These are phyloP conservation scores for Melanostigma gelatinosum DNA, from an alignment of 2,113 vertebrate genomes.

Conservation along the genomic window DNA sequence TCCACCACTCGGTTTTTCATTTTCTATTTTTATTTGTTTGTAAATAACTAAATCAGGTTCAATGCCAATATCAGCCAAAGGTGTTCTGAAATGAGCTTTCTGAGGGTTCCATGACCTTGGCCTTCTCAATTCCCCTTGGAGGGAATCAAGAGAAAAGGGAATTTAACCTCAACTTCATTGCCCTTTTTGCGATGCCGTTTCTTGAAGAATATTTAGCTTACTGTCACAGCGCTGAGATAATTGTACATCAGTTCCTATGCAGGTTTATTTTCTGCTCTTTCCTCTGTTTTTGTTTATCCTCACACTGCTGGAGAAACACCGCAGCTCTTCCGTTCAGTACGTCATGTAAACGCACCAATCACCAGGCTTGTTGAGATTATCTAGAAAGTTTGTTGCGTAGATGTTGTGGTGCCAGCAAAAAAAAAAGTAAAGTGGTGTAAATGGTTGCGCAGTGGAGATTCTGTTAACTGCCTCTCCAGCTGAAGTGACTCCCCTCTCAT, in stretches of 20 bases:
- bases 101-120: conserved; percentile 3
- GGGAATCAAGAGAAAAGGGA: not conserved
- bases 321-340: not conserved
- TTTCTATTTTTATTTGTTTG: conserved; percentile 1
- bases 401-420: conserved; percentile 63
- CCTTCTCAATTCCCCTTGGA: not conserved
- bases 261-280: not conserved
- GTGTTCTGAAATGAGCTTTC: not conserved
- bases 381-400: conserved; percentile 49
- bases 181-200: too few relatives aligned
- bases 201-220: too few relatives aligned
- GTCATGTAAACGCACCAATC: conserved; percentile 66
- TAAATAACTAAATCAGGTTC: not conserved
- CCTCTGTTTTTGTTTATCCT: not conserved
- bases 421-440: conserved; percentile 60
- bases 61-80: not conserved
- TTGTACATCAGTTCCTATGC: not conserved
- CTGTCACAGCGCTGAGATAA: not conserved
- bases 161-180: not conserved
- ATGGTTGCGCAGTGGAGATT: conserved; percentile 59
- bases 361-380: conserved; percentile 56
- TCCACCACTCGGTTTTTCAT: not conserved
- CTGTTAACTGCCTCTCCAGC: conserved; percentile 67
- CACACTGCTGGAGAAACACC: not conserved
- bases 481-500: conserved; percentile 48